These are phyloP conservation scores for Pterostichus madidus DNA, from an alignment of 2,888 invertebrate species.

Conservation along the genomic window DNA sequence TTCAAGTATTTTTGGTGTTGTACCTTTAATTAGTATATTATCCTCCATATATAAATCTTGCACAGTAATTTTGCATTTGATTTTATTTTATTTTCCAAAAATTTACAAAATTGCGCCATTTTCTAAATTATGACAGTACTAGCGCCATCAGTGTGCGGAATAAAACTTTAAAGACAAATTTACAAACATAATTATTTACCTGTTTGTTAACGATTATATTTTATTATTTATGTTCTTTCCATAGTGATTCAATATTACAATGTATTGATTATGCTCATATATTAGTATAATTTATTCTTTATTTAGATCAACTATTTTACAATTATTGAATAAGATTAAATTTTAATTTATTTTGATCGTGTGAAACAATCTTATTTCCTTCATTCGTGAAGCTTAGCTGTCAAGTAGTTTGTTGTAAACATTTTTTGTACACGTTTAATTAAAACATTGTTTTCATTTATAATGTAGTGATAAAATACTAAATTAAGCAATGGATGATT, in stretches of 20 bases:
- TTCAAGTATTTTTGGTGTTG: constrained; percentile 1
- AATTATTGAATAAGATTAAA: neutral
- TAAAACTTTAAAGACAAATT: constrained; percentile 15
- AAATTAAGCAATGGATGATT: constrained; percentile 76
- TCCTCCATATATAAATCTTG: neutral
- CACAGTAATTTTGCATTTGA: neutral
- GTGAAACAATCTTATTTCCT: constrained; percentile 1
- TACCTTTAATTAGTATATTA: constrained; percentile 5
- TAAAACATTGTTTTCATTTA: constrained; percentile 54
- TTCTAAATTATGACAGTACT: constrained; percentile 6
- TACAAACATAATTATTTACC: constrained; percentile 21
- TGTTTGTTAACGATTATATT: constrained; percentile 13
- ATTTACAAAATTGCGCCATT: constrained; percentile 34
- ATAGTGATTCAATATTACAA: neutral
- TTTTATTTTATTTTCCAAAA: constrained; percentile 6
- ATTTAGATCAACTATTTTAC: neutral
- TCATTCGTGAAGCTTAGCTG: constrained; percentile 32
- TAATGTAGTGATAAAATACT: constrained; percentile 47
- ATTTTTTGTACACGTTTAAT: constrained; percentile 56
- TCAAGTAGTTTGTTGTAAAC: constrained; percentile 64
- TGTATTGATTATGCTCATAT: neutral
- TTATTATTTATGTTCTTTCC: constrained; percentile 2
- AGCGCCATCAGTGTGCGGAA: constrained; percentile 7
- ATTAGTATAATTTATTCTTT: neutral
- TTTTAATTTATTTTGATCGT: neutral